Base-by-base conservation (phyloP, 2,888 invertebrate genomes). In the Apamea monoglypha region DNA sequence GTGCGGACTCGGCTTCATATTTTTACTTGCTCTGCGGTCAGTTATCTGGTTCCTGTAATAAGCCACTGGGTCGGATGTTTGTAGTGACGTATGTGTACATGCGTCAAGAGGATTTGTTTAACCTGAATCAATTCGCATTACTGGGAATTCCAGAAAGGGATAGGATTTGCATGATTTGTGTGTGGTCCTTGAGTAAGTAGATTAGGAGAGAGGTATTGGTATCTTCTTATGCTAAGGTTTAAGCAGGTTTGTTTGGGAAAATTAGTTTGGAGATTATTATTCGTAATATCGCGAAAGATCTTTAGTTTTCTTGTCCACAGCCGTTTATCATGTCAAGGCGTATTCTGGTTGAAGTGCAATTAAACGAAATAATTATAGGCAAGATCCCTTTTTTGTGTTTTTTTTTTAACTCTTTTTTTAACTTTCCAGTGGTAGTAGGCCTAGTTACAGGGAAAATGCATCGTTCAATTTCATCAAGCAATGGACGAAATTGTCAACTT, bases 1-100 rank as follows among this genome's bases (percentile, higher is more conserved):
- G 5, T 59, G 59, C n/a, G n/a, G 6, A 29, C 18, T 29, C 6
- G 29, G 29, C 29, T 61, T 74, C 1, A 32, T 74, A 69, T 74
- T 67, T 77, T 78, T 68, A 81, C 59, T 85, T 63, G 50, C n/a
- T 76, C 61, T 85, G 85, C 77, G 74, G 82, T 84, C 44, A 7
- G 10, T 10, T 59, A 69, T 81, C 69, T 72, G 16, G 66, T 80
- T 77, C 67, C 71, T n/a, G 82, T 74, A 66, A 50, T 16, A 16
- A 40, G 47, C 10, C 29, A 77, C 14, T 4, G 29, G 16, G 25
- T 61, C n/a, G 59, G 29, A 47, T 75, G 59, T 80, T 85, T 76
- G 14, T 14, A 47, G 14, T 74, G 73, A 77, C 77, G 66, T 50
- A 1, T n/a, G 4, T 36, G 6, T 32, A 32, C 29, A 76, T 74